These are phyloP conservation scores for Keiferia lycopersicella DNA, from an alignment of 2,888 invertebrate genomes.

Conservation along the genomic window DNA sequence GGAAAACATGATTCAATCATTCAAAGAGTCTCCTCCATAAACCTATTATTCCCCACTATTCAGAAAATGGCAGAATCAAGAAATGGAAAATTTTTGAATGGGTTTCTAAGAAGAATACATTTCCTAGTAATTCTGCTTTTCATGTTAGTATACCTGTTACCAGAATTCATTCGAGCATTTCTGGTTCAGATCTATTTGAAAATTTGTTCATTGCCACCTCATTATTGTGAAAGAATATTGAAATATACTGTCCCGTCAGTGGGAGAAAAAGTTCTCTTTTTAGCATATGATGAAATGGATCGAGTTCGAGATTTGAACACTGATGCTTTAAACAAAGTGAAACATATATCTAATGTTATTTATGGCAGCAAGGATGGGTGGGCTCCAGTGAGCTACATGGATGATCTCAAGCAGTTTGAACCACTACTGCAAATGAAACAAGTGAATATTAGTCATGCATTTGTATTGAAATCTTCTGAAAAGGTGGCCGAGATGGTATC, in stretches of 20 bases:
- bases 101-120: slow-evolving; percentile 72
- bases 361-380: slow-evolving; percentile 91
- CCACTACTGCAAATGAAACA: slow-evolving; percentile 56
- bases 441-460: slow-evolving; percentile 85
- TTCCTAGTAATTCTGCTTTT: slow-evolving; percentile 58
- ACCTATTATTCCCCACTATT: slow-evolving; percentile 92
- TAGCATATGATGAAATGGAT: slow-evolving; percentile 92
- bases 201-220: slow-evolving; percentile 72
- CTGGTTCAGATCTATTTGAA: slow-evolving; percentile 81
- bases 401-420: slow-evolving; percentile 76
- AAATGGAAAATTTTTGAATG: slow-evolving; percentile 87
- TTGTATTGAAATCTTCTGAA: slow-evolving; percentile 85
- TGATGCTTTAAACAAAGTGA: slow-evolving; percentile 83
- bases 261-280: slow-evolving; percentile 83
- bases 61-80: slow-evolving; percentile 89
- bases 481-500: slow-evolving; percentile 76
- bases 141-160: slow-evolving; percentile 74
- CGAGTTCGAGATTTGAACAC: slow-evolving; percentile 85
- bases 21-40: slow-evolving; percentile 81
- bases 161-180: slow-evolving; percentile 70
- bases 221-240: slow-evolving; percentile 73
- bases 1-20: slow-evolving; percentile 79
- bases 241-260: slow-evolving; percentile 82
- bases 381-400: slow-evolving; percentile 88
- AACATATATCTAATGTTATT: slow-evolving; percentile 81